These are phyloP conservation scores for Ceraclea dissimilis DNA, from an alignment of 2,888 invertebrate species.

Conservation along the genomic window DNA sequence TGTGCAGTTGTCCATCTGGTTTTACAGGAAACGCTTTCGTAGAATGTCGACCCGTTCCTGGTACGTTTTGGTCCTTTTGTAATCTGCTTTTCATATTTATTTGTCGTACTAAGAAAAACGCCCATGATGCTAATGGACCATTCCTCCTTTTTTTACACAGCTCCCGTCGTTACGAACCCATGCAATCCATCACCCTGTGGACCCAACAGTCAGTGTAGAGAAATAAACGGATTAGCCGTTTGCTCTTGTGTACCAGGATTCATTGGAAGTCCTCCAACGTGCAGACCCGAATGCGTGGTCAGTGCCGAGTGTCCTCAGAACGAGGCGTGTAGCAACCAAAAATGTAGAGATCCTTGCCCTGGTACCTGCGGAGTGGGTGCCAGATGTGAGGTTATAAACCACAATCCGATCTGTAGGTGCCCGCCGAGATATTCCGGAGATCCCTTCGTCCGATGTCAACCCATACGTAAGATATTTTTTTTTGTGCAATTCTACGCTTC, in stretches of 20 bases:
- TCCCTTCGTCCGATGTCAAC: slow-evolving; percentile 64
- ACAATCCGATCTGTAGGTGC: slow-evolving; percentile 74
- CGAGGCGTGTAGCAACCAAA: slow-evolving; percentile 70
- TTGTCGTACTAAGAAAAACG: no score
- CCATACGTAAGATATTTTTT: slow-evolving; percentile 34
- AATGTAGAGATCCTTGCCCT: slow-evolving; percentile 74
- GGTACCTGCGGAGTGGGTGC: slow-evolving; percentile 63
- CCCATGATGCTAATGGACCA: no score
- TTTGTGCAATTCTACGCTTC: no score
- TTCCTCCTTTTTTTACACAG: slow-evolving; percentile 30
- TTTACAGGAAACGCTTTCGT: slow-evolving; percentile 63
- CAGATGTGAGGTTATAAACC: slow-evolving; percentile 68
- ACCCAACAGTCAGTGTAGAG: slow-evolving; percentile 68
- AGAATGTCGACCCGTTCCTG: slow-evolving; percentile 46
- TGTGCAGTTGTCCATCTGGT: slow-evolving; percentile 62
- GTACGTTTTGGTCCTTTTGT: slow-evolving; percentile 7
- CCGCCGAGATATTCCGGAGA: slow-evolving; percentile 60
- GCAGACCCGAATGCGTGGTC: slow-evolving; percentile 68
- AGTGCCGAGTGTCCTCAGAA: slow-evolving; percentile 68
- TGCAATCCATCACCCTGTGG: slow-evolving; percentile 70
- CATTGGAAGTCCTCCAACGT: slow-evolving; percentile 69
- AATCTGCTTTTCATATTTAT: no score
- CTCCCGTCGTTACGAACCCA: slow-evolving; percentile 49
- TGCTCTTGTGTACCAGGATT: slow-evolving; percentile 65
- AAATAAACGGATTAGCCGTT: slow-evolving; percentile 63